A percentile compares a stretch with the other conserved stretches of the same genome.
Evolutionary conservation across 2,797 vertebrate genomes (phyloP).

Genomic region (Sebastes hopkinsi): DNA sequence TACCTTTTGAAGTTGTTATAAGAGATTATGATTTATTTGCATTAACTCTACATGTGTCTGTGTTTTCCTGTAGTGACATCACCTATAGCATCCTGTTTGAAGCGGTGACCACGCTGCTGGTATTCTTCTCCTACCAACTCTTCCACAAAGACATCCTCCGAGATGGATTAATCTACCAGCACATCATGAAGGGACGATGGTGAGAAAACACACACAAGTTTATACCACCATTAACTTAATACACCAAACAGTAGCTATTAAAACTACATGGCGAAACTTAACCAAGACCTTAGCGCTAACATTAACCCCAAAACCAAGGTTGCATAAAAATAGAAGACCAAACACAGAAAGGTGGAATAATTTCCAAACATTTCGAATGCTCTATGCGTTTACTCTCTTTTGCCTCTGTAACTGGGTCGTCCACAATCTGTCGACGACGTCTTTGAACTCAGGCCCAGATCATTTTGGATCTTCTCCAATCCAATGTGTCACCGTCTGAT

Average conservation of each 20-base stretch:
- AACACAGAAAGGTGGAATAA: neutral
- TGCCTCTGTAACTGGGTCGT: slow-evolving; percentile 2
- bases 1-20: neutral
- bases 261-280: neutral
- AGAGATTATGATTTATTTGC: neutral
- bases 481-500: slow-evolving; percentile 28
- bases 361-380: neutral
- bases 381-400: neutral
- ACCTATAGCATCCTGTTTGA: slow-evolving; percentile 97
- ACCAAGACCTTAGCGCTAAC: neutral
- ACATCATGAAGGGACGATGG: slow-evolving; percentile 94
- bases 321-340: neutral
- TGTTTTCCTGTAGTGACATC: slow-evolving; percentile 87
- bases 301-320: neutral
- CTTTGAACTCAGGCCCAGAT: slow-evolving; percentile 25
- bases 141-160: slow-evolving; percentile 95
- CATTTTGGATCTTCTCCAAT: slow-evolving; percentile 28
- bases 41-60: neutral
- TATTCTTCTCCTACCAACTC: slow-evolving; percentile 97
- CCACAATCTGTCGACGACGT: slow-evolving; percentile 22
- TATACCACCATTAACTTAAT: neutral
- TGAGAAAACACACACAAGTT: slow-evolving; percentile 71
- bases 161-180: slow-evolving; percentile 89
- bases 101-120: slow-evolving; percentile 92
- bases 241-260: neutral